These are phyloP conservation scores for Canis aureus DNA, from an alignment of 2,113 vertebrate species.

Conservation along the genomic window DNA sequence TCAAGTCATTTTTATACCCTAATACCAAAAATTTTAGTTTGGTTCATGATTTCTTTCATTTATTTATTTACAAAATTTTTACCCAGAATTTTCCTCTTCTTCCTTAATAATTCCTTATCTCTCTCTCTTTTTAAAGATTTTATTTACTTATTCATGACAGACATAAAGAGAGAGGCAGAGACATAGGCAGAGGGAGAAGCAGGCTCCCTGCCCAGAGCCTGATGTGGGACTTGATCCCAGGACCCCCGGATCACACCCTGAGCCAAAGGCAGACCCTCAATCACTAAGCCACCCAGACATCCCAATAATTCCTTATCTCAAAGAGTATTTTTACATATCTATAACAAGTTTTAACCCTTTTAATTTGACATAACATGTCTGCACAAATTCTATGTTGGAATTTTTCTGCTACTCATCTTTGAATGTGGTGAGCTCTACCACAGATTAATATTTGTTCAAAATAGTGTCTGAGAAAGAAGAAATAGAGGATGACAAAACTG, in stretches of 20 bases:
- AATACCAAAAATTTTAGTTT: neutral
- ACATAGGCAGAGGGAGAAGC: no score
- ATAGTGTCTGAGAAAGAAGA: neutral
- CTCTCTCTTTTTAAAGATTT: no score
- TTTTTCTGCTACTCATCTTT: neutral
- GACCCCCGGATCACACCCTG: no score
- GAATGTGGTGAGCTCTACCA: neutral
- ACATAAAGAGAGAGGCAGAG: no score
- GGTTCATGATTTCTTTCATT: neutral
- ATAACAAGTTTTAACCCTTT: neutral
- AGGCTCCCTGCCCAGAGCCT: no score
- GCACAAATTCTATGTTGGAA: neutral
- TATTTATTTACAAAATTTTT: constrained; percentile 1
- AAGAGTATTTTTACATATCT: neutral
- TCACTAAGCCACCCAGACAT: no score
- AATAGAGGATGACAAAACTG: neutral
- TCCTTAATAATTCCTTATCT: neutral
- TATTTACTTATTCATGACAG: no score
- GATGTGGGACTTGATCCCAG: no score
- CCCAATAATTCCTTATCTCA: neutral
- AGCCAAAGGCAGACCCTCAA: no score
- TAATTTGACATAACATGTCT: neutral
- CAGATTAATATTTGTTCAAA: neutral
- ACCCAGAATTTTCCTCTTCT: neutral
- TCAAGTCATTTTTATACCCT: neutral